Evolutionary conservation across 2,113 vertebrate species (phyloP).

Genomic region (Litocranius walleri): DNA sequence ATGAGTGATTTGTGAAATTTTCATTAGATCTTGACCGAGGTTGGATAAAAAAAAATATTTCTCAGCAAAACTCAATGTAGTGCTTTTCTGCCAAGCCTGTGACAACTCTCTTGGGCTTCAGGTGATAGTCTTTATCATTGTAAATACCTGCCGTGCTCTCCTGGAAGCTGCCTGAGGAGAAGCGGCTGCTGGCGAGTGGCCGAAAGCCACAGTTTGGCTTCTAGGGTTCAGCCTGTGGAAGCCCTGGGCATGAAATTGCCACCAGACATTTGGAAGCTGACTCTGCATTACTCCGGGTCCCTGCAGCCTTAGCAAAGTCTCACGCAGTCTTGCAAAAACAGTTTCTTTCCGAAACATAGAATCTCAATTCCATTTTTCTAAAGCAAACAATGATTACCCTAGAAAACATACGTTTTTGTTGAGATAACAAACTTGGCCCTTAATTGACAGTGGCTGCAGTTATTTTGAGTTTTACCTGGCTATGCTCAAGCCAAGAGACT

Average conservation of each 20-base stretch:
- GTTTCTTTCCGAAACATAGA: neutral
- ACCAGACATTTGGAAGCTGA: neutral
- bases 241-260: neutral
- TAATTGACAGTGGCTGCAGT: neutral
- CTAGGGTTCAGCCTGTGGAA: neutral
- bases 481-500: neutral
- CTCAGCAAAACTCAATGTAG: neutral
- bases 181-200: neutral
- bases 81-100: neutral
- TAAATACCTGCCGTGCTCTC: neutral
- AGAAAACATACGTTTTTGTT: neutral
- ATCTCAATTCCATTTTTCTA: neutral
- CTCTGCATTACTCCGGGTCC: too few relatives aligned
- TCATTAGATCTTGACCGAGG: neutral
- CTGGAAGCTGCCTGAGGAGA: neutral
- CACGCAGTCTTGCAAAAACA: neutral
- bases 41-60: neutral
- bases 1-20: neutral
- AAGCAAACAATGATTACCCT: neutral
- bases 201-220: neutral
- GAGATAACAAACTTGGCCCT: neutral
- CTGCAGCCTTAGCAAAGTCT: neutral
- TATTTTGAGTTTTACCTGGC: neutral
- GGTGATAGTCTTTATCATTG: neutral
- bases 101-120: neutral